Base-by-base conservation (phyloP, 2,888 invertebrate genomes). In the Caenorhabditis uteleia region DNA sequence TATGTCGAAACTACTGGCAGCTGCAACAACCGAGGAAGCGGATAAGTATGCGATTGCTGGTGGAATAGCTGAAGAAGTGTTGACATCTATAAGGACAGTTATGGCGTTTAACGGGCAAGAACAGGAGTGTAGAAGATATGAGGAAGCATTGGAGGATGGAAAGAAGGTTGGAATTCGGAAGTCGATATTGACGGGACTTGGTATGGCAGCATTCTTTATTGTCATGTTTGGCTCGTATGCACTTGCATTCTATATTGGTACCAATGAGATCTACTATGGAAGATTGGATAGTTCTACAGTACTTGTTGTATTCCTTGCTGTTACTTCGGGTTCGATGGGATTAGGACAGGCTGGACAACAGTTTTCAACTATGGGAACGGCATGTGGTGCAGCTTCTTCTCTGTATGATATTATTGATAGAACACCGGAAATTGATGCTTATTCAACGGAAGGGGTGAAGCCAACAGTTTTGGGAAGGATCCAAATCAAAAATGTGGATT, bases 261-360 rank as follows among this genome's bases (percentile, higher is more conserved):
- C 78, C 2, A 53, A 75, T 21, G 71, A 62, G 34, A 75, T 79
- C 18, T 54, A 58, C 39, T 48, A 57, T 31, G 59, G 61, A 48
- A 31, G 48, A 3, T 58, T 68, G n/a, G 48, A 67, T 14, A 62
- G 65, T 25, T 65, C 68, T 23, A 70, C 65, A 5, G 73, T 73
- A 2, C 50, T 73, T 25, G 68, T 68, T 4, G 77, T 78, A 3
- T 79, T 85, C 77, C 85, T 85, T 79, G 80, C 84, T 26, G 85
- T 86, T 2, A 83, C 85, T 79, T 82, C 85, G 59, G 85, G 85
- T 1, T 84, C 85, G 8, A 84, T 85, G 78, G 85, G 85, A 0
- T 73, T 93, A 60, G 92, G 92, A 14, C 89, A 90, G 84, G 89
- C 91, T 0, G 89, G 91, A 1, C 92, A 92, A 0, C 89, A 90